These are phyloP conservation scores for Amaurobius ferox DNA, from an alignment of 2,888 invertebrate genomes.

Conservation along the genomic window DNA sequence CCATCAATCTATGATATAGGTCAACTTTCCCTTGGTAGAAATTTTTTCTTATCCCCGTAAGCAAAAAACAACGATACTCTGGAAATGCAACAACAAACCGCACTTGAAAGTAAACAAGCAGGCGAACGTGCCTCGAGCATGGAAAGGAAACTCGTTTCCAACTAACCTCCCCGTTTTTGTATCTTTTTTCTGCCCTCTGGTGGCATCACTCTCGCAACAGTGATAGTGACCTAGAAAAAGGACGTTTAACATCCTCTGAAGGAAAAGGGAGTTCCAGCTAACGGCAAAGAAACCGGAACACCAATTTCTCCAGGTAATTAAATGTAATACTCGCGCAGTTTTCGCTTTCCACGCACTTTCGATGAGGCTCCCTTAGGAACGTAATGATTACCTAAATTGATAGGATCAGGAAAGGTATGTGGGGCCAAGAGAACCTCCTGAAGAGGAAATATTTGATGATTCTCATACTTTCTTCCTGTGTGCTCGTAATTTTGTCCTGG, in stretches of 20 bases:
- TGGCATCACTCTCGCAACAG: conserved; percentile 32
- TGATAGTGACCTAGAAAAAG: conserved; percentile 60
- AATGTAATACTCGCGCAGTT: not conserved
- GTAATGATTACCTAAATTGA: not conserved
- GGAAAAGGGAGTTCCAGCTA: conserved; percentile 40
- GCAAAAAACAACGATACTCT: not conserved
- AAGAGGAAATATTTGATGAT: not conserved
- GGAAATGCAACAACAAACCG: not conserved
- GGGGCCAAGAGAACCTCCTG: not conserved
- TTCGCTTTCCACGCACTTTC: conserved; percentile 1
- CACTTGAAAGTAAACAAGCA: conserved; percentile 3
- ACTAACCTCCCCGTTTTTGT: conserved; percentile 32
- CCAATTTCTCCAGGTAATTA: conserved; percentile 15
- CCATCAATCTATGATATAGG: not conserved
- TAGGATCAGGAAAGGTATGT: not conserved
- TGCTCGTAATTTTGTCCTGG: too few species aligned
- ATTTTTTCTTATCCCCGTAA: not conserved
- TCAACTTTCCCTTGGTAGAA: not conserved
- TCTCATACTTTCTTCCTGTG: not conserved
- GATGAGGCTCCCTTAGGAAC: not conserved
- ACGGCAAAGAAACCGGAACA: conserved; percentile 37
- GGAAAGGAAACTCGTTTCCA: conserved; percentile 56
- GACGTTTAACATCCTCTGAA: conserved; percentile 27
- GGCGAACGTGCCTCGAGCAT: conserved; percentile 22
- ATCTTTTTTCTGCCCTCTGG: conserved; percentile 26